Base-by-base conservation (phyloP, 2,113 vertebrate genomes). In the Neolamprologus variostigma region DNA sequence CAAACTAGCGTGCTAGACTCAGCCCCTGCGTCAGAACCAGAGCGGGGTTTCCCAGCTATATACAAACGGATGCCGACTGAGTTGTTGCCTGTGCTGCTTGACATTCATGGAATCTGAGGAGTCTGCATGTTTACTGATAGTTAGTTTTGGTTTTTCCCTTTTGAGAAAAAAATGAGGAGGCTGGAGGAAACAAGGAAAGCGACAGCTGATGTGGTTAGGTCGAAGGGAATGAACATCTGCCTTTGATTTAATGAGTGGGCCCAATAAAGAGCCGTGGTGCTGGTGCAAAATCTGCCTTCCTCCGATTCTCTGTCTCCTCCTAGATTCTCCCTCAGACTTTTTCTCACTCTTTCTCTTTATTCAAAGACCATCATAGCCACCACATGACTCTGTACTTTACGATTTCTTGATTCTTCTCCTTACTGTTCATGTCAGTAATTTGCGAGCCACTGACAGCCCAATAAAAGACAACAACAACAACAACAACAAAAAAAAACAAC, bases 141-240 rank as follows among this genome's bases (percentile, higher is more conserved):
- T 89, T 89, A 90, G 88, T 89, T 95, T 93, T 90, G 92, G 93
- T 92, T 91, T 92, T 84, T 94, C 83, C 81, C 81, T 86, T 92
- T 93, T 81, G 89, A 90, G 91, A 91, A 88, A 92, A 92, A 95
- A 92, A 89, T 94, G 83, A 76, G 82, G 89, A 89, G 89, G 84
- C 84, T 81, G 89, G 89, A 91, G 80, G 85, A 84, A 92, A 93
- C 90, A 90, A 87, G 91, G 86, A 87, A 87, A 92, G 84, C 94
- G 89, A 95, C 95, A 96, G 95, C 94, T 95, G 94, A 93, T 93
- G 93, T 89, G 94, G 93, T 92, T 93, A 81, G 57, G 89, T 94
- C 88, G 37, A 90, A 90, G 85, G 35, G 63, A 92, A 87, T 31
- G 71, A 92, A 93, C 95, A 96, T 96, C 93, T 96, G 95, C 92